Percentiles rank a stretch among this genome's conserved stretches.
phyloP scores from a whole-genome alignment of 2,888 invertebrate species.

The Allolobophora icterica region DNA sequence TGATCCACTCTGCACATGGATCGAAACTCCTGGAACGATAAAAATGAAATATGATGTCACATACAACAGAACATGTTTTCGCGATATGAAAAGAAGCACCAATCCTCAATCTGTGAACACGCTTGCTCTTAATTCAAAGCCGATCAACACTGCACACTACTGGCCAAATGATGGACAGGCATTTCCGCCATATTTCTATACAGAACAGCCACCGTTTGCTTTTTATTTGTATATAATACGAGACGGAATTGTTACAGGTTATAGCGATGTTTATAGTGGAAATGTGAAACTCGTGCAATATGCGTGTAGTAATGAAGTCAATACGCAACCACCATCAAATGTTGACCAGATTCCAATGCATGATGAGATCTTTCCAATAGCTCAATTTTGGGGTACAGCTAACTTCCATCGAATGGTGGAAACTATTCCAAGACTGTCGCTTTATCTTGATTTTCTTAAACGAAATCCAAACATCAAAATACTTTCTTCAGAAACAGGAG shows the following conservation, averaged over 20 bases:
- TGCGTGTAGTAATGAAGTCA: slow-evolving; percentile 43
- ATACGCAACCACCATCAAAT: slow-evolving; percentile 34
- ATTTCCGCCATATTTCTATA: slow-evolving; percentile 45
- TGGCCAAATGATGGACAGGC: slow-evolving; percentile 44
- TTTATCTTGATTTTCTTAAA: slow-evolving; percentile 44
- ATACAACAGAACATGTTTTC: slow-evolving; percentile 43
- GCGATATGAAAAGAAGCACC: slow-evolving; percentile 22
- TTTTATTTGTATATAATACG: slow-evolving; percentile 44
- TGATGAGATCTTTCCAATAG: slow-evolving; percentile 47
- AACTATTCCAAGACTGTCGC: slow-evolving; percentile 45
- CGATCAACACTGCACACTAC: slow-evolving; percentile 45
- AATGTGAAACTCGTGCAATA: slow-evolving; percentile 45
- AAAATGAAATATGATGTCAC: slow-evolving; percentile 46
- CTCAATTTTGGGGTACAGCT: slow-evolving; percentile 46
- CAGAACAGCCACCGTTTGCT: slow-evolving; percentile 36
- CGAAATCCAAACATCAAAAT: slow-evolving; percentile 41
- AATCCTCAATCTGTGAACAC: slow-evolving; percentile 38
- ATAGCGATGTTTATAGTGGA: slow-evolving; percentile 44
- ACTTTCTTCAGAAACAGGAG: slow-evolving; percentile 41
- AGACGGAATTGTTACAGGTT: slow-evolving; percentile 44
- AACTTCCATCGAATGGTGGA: slow-evolving; percentile 48
- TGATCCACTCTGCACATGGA: slow-evolving; percentile 43
- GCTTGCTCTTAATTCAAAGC: slow-evolving; percentile 45
- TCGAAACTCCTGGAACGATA: slow-evolving; percentile 43
- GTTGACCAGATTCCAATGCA: slow-evolving; percentile 39